phyloP scores from a whole-genome alignment of 2,888 invertebrate species.

The Subacronicta megacephala region DNA sequence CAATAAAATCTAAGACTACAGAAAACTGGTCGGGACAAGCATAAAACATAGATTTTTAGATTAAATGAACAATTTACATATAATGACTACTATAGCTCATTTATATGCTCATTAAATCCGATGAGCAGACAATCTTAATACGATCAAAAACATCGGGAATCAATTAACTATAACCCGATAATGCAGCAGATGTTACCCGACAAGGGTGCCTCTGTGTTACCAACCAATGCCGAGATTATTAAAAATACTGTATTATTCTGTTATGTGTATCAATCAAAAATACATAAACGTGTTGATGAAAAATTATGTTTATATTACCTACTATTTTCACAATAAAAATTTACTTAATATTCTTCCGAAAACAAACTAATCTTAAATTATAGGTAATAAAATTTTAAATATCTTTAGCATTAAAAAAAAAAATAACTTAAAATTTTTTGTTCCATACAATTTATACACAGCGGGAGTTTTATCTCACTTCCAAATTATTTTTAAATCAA shows the following conservation, averaged over 20 bases:
- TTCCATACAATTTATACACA: constrained; percentile 42
- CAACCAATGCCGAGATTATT: constrained; percentile 19
- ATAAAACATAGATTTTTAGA: constrained; percentile 18
- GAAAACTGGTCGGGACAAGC: constrained; percentile 7
- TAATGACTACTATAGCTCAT: constrained; percentile 49
- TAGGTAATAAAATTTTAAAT: constrained; percentile 10
- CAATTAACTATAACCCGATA: constrained; percentile 64
- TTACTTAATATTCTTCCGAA: constrained; percentile 14
- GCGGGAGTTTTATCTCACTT: constrained; percentile 36
- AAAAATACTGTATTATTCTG: background rate
- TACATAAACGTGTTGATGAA: constrained; percentile 23
- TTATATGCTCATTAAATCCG: constrained; percentile 60
- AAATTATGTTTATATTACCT: constrained; percentile 22
- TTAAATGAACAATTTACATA: constrained; percentile 35
- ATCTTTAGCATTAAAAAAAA: constrained; percentile 6
- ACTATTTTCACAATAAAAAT: constrained; percentile 25
- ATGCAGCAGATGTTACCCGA: constrained; percentile 56
- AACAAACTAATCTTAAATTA: constrained; percentile 9
- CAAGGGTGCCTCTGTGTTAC: constrained; percentile 45
- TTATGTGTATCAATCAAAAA: constrained; percentile 16
- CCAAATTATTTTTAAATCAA: constrained; percentile 42
- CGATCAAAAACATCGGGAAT: constrained; percentile 65
- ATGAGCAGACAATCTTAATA: constrained; percentile 56
- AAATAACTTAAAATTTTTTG: constrained; percentile 5
- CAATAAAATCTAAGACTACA: constrained; percentile 7